A percentile compares a stretch with the other conserved stretches of the same genome.
Conservation (phyloP, 2,888 invertebrate genomes). For the Meiosimyza decipiens region DNA sequence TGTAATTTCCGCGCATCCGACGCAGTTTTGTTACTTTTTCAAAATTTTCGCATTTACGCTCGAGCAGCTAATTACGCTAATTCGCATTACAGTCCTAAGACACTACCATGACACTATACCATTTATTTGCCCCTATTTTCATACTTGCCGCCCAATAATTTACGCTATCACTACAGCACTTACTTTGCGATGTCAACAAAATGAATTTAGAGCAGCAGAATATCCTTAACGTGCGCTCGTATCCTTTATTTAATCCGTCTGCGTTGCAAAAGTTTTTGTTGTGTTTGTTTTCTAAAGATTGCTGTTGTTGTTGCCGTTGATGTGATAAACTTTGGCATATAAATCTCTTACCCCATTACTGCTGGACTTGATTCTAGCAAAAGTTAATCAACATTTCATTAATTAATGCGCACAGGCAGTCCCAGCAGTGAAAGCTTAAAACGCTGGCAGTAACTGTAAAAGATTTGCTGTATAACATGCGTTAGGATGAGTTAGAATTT, state of each 20-base stretch:
- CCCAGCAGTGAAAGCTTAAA: constrained; percentile 7
- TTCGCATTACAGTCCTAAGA: background rate
- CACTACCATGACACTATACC: background rate
- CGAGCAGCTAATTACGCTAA: constrained; percentile 20
- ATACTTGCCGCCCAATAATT: background rate
- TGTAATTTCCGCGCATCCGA: background rate
- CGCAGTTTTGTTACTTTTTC: background rate
- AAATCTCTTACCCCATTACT: constrained; percentile 12
- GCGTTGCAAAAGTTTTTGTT: constrained; percentile 23
- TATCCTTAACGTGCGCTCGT: constrained; percentile 20
- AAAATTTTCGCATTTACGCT: constrained; percentile 1
- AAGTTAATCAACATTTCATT: constrained; percentile 64
- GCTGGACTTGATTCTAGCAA: constrained; percentile 46
- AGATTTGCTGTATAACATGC: background rate
- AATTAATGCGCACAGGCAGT: constrained; percentile 56
- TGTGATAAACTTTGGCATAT: constrained; percentile 25
- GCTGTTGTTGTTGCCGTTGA: constrained; percentile 18
- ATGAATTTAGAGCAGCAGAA: constrained; percentile 16
- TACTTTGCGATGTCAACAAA: constrained; percentile 22
- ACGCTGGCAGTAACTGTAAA: background rate
- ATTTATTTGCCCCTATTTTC: background rate
- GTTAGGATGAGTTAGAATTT: background rate
- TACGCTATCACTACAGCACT: background rate
- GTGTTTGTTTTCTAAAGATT: constrained; percentile 16
- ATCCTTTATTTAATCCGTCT: constrained; percentile 31